Conservation (phyloP, 2,888 invertebrate species). For the Chrysolina americana region DNA sequence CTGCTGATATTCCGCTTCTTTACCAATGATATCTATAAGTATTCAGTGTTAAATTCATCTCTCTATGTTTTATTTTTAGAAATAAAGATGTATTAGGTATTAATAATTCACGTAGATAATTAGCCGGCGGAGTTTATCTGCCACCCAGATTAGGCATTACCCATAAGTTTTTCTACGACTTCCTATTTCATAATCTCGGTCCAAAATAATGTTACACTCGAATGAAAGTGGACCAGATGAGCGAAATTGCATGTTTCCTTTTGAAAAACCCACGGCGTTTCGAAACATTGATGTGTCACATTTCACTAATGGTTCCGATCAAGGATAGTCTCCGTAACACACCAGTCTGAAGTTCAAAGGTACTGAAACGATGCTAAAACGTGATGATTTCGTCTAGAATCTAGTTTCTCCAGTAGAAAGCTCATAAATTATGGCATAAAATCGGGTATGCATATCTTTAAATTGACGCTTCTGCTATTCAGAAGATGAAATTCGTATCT, state of each 20-base stretch:
- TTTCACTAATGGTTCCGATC: slow-evolving; percentile 3
- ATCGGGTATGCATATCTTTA: not conserved
- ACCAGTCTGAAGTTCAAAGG: slow-evolving; percentile 11
- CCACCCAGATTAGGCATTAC: no score
- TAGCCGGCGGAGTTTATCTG: no score
- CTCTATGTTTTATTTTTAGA: no score
- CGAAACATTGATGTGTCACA: not conserved
- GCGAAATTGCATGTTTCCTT: not conserved
- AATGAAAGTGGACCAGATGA: not conserved
- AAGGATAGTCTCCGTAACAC: not conserved
- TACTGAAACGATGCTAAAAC: slow-evolving; percentile 5
- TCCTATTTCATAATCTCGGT: no score
- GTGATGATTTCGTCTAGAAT: slow-evolving; percentile 16
- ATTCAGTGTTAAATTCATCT: no score
- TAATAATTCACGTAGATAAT: no score
- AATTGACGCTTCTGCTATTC: not conserved
- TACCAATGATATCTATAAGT: no score
- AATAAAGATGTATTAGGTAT: no score
- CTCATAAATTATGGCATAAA: slow-evolving; percentile 21
- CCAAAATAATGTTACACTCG: not conserved
- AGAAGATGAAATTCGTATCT: not conserved
- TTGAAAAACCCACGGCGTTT: slow-evolving; percentile 2
- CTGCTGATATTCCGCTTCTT: no score
- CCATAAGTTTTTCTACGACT: no score
- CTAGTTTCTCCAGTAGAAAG: slow-evolving; percentile 29